Conservation (phyloP, 2,888 invertebrate genomes). For the Ennomos fuscantarius region DNA sequence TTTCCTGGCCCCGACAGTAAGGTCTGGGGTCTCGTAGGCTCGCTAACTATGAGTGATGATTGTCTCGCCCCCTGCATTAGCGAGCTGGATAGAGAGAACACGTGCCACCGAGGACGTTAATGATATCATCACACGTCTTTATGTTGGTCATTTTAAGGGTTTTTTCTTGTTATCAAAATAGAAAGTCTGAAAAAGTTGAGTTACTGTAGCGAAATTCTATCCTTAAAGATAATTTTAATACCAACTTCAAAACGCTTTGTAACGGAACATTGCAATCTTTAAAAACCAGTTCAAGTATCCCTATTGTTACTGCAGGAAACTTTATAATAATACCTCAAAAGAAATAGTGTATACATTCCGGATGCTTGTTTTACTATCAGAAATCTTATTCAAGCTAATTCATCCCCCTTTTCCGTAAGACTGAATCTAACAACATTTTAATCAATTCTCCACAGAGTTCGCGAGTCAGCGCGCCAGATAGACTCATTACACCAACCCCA, state of each 20-base stretch:
- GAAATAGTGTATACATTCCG: constrained; percentile 19
- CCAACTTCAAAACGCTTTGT: too few relatives aligned
- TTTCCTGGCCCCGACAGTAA: constrained; percentile 68
- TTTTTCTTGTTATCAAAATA: too few relatives aligned
- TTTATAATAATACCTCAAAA: constrained; percentile 13
- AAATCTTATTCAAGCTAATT: constrained; percentile 68
- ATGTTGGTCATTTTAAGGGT: constrained; percentile 15
- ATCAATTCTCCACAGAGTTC: constrained; percentile 84
- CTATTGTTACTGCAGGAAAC: too few relatives aligned
- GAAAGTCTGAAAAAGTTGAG: too few relatives aligned
- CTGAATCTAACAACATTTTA: constrained; percentile 83
- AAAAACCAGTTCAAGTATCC: too few relatives aligned
- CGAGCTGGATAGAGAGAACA: constrained; percentile 50
- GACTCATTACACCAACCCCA: constrained; percentile 83
- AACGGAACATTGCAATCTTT: too few relatives aligned
- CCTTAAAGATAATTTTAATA: neutral
- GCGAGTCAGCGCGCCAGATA: constrained; percentile 83
- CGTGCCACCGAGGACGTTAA: constrained; percentile 64
- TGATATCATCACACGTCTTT: constrained; percentile 49
- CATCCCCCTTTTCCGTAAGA: constrained; percentile 76
- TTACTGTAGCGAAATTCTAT: too few relatives aligned
- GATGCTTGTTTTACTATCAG: constrained; percentile 58
- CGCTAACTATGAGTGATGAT: constrained; percentile 80
- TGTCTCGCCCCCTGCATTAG: constrained; percentile 73
- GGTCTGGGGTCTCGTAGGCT: constrained; percentile 59